Base-by-base conservation (phyloP, 2,113 vertebrate species). In the Corythaeola cristata region DNA sequence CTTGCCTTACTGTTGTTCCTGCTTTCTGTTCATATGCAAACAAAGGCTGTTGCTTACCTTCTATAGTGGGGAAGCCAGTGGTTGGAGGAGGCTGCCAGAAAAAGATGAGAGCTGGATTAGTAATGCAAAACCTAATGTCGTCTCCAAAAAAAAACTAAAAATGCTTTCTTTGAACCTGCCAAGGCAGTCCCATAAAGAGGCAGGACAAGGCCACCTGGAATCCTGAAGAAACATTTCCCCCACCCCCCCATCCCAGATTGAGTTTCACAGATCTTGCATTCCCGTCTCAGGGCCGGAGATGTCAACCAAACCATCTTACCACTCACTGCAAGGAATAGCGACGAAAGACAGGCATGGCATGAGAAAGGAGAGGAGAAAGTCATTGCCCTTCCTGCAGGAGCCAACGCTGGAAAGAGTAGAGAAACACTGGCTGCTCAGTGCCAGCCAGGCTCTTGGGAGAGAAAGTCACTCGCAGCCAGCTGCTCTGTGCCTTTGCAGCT, bases 61-160 rank as follows among this genome's bases (percentile, higher is more conserved):
- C 99, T 97, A 99, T 98, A 83, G 97, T 97, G 32, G 97, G 98
- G 91, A 99, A 98, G 78, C 98, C 97, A 89, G 89, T 98, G 73
- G 97, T 95, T 55, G 94, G 93, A 49, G 97, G 98, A 93, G 98
- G 97, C 99, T 99, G 97, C 66, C 94, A 93, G 95, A 67, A 90
- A 72, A 96, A 68, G 94, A 81, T 8, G 2, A 96, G 80, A 53
- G 52, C 50, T 44, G 23, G 21, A 20, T 97, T 92, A 96, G 80
- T 79, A 96, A 92, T 6, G 55, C 52, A 94, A 71, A 97, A 88
- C 56, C 28, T 68, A 83, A 63, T 50, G 52, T 62, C 3, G 8
- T 72, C 80, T 85, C 82, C 80, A 85, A 93, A 95, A 85, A 35
- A 92, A 72, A 94, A 28, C 56, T 73, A 74, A 32, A 88, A 95